These are phyloP conservation scores for Tenrec ecaudatus DNA, from an alignment of 2,113 vertebrate species.

Conservation along the genomic window DNA sequence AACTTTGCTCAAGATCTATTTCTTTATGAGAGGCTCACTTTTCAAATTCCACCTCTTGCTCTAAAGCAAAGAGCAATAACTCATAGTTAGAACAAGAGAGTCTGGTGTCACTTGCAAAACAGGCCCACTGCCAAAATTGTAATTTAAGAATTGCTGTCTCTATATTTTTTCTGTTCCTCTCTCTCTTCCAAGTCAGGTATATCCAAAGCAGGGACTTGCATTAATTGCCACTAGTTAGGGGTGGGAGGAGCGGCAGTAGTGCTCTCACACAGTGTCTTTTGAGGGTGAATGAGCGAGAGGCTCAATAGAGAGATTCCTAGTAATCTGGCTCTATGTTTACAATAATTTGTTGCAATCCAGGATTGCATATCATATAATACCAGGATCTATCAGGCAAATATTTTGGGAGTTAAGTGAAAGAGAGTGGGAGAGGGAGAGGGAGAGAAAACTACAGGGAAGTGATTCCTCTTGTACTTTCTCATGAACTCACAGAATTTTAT, in stretches of 20 bases:
- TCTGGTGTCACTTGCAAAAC: background rate
- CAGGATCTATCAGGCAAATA: background rate
- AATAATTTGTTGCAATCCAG: background rate
- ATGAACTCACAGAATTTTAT: background rate
- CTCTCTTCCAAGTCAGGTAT: background rate
- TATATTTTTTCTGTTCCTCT: no score
- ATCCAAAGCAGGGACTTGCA: background rate
- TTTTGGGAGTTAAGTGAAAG: background rate
- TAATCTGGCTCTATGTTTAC: background rate
- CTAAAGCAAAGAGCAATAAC: background rate
- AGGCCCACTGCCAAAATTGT: background rate
- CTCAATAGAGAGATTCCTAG: background rate
- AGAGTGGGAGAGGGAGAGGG: no score
- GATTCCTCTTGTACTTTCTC: background rate
- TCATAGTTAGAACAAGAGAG: background rate
- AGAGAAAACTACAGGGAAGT: slow-evolving; percentile 52
- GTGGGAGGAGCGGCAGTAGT: background rate
- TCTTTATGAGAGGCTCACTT: background rate
- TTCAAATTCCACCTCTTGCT: background rate
- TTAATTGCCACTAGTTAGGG: background rate
- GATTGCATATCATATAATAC: background rate
- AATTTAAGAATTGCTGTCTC: slow-evolving; percentile 22
- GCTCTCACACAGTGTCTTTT: background rate
- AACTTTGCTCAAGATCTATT: slow-evolving; percentile 39
- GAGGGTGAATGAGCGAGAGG: background rate